A percentile compares a stretch with the other conserved stretches of the same genome.
phyloP scores from a whole-genome alignment of 2,797 vertebrate species.

The Catharus ustulatus region DNA sequence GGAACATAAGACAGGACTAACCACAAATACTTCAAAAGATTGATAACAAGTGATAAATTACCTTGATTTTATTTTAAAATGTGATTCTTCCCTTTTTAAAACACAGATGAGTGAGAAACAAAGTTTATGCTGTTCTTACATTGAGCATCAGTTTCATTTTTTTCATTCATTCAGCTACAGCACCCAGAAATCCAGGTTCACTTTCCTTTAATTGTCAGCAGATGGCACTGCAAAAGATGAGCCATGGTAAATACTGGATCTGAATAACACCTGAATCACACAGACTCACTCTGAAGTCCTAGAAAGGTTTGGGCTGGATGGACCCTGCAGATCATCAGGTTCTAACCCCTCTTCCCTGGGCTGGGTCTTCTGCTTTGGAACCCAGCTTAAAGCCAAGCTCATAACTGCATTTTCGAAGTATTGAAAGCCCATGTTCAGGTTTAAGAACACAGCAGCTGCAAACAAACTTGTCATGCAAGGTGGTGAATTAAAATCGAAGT shows the following conservation, averaged over 20 bases:
- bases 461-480: not conserved
- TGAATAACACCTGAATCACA: not conserved
- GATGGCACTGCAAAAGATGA: constrained; percentile 41
- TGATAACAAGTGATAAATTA: not conserved
- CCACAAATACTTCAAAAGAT: not conserved
- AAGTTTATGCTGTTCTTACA: not conserved
- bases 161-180: too few relatives aligned
- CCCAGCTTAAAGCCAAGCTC: not conserved
- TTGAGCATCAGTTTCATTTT: not conserved
- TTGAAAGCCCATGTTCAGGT: not conserved
- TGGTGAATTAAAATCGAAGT: not conserved
- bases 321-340: accelerated
- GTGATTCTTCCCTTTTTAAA: accelerated
- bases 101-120: not conserved
- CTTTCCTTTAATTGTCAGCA: constrained; percentile 26
- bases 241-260: not conserved
- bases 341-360: not conserved
- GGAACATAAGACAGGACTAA: not conserved
- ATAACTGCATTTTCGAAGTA: not conserved
- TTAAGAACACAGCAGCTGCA: not conserved
- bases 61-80: not conserved
- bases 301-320: not conserved
- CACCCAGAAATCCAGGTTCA: not conserved
- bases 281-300: not conserved
- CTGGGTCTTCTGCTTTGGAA: not conserved